Percentiles rank a stretch among this genome's conserved stretches.
Conservation (phyloP, 2,113 vertebrate species). For the Nematolebias whitei region DNA sequence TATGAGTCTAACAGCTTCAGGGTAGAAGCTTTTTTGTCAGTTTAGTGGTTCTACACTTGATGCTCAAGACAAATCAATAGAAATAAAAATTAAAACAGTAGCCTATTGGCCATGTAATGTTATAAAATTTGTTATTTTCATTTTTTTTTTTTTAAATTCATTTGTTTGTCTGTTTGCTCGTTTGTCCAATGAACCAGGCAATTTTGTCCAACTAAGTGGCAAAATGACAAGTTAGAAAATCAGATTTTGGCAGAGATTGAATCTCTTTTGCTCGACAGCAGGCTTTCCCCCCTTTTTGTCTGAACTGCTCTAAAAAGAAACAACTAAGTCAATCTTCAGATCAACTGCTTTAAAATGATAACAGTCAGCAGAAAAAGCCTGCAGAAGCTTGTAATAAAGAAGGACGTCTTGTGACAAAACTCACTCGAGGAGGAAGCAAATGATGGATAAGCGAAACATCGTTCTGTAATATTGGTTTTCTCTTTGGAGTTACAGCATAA, state of each 20-base stretch:
- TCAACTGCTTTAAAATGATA: background rate
- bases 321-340: background rate
- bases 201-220: background rate
- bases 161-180: too few relatives aligned
- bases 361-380: background rate
- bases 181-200: too few relatives aligned
- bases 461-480: background rate
- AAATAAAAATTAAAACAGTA: too few relatives aligned
- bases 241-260: background rate
- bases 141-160: too few relatives aligned
- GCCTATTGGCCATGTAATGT: too few relatives aligned
- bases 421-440: background rate
- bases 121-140: too few relatives aligned
- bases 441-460: constrained; percentile 4
- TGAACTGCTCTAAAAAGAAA: background rate
- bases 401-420: background rate
- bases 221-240: background rate
- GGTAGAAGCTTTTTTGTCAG: too few relatives aligned
- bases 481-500: background rate
- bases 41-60: too few relatives aligned
- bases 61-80: too few relatives aligned
- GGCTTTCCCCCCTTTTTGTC: background rate
- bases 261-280: background rate
- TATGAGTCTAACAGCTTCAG: too few relatives aligned
- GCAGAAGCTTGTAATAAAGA: constrained; percentile 1